Conservation (phyloP, 2,797 vertebrate species). For the Tragopan temminckii region DNA sequence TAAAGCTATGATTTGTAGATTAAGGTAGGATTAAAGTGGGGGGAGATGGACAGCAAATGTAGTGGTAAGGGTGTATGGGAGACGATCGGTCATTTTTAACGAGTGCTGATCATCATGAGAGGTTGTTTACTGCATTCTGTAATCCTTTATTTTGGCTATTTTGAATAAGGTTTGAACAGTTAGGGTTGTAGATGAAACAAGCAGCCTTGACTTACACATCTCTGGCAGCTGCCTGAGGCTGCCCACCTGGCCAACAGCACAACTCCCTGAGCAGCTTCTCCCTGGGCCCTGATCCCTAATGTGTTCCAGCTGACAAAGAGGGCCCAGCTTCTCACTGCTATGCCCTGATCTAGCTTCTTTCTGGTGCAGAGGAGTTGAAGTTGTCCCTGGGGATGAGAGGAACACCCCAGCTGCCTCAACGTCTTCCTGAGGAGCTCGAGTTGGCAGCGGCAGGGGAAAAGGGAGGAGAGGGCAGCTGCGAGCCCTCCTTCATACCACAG, state of each 20-base stretch:
- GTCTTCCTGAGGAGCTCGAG: too few relatives aligned
- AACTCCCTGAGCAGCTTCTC: not conserved
- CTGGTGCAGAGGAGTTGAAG: not conserved
- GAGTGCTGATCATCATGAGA: not conserved
- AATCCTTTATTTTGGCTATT: not conserved
- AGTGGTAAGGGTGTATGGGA: not conserved
- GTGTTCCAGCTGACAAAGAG: not conserved
- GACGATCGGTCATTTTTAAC: not conserved
- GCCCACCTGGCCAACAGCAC: not conserved
- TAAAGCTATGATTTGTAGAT: not conserved
- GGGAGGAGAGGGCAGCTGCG: not conserved
- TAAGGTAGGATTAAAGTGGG: not conserved
- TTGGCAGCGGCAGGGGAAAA: not conserved
- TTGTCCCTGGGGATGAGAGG: not conserved
- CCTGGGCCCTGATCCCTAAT: not conserved
- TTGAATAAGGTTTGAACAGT: not conserved
- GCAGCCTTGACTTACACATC: not conserved
- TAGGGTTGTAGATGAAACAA: not conserved
- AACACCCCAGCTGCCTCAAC: not conserved
- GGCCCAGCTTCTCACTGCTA: not conserved
- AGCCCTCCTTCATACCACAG: accelerated
- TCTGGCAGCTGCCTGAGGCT: not conserved
- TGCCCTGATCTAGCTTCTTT: not conserved
- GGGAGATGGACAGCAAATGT: not conserved
- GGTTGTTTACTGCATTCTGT: not conserved